These are phyloP conservation scores for Subanguina moxae DNA, from an alignment of 1,140 invertebrate genomes.

Conservation along the genomic window DNA sequence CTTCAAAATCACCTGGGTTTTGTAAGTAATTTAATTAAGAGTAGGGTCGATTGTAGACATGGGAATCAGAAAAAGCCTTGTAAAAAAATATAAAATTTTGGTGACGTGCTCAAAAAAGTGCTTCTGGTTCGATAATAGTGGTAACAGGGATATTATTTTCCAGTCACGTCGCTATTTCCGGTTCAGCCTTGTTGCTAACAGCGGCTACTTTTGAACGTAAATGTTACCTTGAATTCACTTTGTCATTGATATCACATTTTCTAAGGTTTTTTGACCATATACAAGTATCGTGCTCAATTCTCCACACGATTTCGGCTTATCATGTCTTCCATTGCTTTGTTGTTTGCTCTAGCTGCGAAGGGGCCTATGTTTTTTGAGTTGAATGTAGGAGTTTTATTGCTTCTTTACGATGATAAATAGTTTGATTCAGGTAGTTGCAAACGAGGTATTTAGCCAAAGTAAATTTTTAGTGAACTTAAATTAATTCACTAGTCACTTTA, in stretches of 20 bases:
- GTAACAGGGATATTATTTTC: constrained; percentile 3
- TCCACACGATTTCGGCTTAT: constrained; percentile 30
- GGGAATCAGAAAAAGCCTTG: too few relatives aligned
- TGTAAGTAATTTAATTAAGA: too few relatives aligned
- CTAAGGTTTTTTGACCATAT: constrained; percentile 45
- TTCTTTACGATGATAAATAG: not conserved
- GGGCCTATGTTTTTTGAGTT: constrained; percentile 51
- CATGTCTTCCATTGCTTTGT: constrained; percentile 28
- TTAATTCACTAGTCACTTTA: too few relatives aligned
- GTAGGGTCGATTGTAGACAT: too few relatives aligned
- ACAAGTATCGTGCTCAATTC: constrained; percentile 46
- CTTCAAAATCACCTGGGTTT: too few relatives aligned
- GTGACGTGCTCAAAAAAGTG: too few relatives aligned
- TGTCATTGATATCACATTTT: not conserved
- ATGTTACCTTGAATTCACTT: not conserved
- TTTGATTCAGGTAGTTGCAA: constrained; percentile 44
- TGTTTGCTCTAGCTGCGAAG: constrained; percentile 46
- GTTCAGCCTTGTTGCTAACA: constrained; percentile 48
- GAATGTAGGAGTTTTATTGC: constrained; percentile 24
- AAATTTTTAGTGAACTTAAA: too few relatives aligned
- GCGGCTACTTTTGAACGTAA: constrained; percentile 51
- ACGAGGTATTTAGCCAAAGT: constrained; percentile 19
- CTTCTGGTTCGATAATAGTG: too few relatives aligned
- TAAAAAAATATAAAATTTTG: too few relatives aligned
- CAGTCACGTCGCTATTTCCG: constrained; percentile 50